These are phyloP conservation scores for Brachyhypopomus occidentalis DNA, from an alignment of 2,113 vertebrate genomes.

Conservation along the genomic window DNA sequence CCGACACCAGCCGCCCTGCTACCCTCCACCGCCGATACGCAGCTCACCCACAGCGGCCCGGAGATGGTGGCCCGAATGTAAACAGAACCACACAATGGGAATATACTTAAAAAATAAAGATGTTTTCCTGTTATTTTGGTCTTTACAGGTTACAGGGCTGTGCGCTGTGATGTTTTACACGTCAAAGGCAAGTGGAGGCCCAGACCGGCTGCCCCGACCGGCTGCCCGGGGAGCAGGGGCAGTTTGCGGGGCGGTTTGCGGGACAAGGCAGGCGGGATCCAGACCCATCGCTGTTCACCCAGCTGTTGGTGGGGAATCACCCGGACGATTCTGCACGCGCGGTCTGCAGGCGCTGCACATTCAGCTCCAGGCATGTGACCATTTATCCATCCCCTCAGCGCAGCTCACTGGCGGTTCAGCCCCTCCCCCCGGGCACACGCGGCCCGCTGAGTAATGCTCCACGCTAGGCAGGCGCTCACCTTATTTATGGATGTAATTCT, in stretches of 20 bases:
- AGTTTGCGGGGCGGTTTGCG: too few species aligned
- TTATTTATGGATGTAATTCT: conserved; percentile 38
- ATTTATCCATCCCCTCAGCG: conserved; percentile 36
- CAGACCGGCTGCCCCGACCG: neutral
- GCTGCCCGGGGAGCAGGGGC: neutral
- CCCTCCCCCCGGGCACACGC: neutral
- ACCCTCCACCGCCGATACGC: neutral
- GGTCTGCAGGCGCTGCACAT: conserved; percentile 7
- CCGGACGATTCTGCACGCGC: conserved; percentile 4
- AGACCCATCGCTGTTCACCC: neutral
- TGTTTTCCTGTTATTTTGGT: neutral
- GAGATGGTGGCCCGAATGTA: neutral
- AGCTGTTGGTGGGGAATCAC: neutral
- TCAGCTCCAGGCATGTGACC: conserved; percentile 17
- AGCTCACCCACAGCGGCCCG: neutral
- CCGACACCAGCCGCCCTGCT: too few species aligned
- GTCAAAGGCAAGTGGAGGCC: neutral
- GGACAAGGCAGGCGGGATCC: neutral
- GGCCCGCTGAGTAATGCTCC: neutral
- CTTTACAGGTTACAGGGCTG: too few species aligned
- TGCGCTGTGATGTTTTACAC: neutral
- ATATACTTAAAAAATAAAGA: neutral
- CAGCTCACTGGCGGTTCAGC: neutral
- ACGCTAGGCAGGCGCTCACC: conserved; percentile 3
- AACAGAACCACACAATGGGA: neutral